Conservation (phyloP, 2,888 invertebrate genomes). For the Drosophila percnosoma region DNA sequence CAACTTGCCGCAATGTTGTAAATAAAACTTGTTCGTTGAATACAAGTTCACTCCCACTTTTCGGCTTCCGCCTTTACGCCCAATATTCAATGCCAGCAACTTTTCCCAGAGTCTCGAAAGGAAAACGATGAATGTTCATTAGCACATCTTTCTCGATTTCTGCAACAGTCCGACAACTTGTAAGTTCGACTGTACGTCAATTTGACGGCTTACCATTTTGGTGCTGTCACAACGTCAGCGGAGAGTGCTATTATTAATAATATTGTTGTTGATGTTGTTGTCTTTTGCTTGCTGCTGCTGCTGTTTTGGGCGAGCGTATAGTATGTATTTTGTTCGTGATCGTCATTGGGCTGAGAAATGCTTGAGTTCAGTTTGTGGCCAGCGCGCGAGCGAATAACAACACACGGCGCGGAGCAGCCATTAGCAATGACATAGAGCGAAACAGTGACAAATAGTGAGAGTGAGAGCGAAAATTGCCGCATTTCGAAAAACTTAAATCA, state of each 20-base stretch:
- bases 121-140: slow-evolving; percentile 34
- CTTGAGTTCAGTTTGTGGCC: slow-evolving; percentile 65
- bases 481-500: slow-evolving; percentile 16
- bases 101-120: slow-evolving; percentile 26
- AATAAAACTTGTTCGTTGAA: background rate
- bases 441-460: slow-evolving; percentile 7
- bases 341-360: slow-evolving; percentile 60
- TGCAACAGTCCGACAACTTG: slow-evolving; percentile 27
- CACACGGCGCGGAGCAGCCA: slow-evolving; percentile 55
- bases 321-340: slow-evolving; percentile 65
- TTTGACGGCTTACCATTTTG: slow-evolving; percentile 25
- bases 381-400: slow-evolving; percentile 61
- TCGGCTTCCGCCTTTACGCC: slow-evolving; percentile 42
- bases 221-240: slow-evolving; percentile 64
- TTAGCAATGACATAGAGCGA: background rate
- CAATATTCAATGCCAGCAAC: slow-evolving; percentile 35
- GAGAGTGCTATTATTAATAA: slow-evolving; percentile 39
- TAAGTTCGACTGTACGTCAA: slow-evolving; percentile 16
- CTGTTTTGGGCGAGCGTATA: slow-evolving; percentile 49
- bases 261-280: slow-evolving; percentile 20
- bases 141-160: slow-evolving; percentile 44
- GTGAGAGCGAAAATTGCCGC: slow-evolving; percentile 17
- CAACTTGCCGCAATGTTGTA: background rate
- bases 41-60: slow-evolving; percentile 5
- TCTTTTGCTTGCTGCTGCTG: slow-evolving; percentile 27